A percentile compares a stretch with the other conserved stretches of the same genome.
phyloP scores from a whole-genome alignment of 2,113 vertebrate genomes.

The Collichthys lucidus region DNA sequence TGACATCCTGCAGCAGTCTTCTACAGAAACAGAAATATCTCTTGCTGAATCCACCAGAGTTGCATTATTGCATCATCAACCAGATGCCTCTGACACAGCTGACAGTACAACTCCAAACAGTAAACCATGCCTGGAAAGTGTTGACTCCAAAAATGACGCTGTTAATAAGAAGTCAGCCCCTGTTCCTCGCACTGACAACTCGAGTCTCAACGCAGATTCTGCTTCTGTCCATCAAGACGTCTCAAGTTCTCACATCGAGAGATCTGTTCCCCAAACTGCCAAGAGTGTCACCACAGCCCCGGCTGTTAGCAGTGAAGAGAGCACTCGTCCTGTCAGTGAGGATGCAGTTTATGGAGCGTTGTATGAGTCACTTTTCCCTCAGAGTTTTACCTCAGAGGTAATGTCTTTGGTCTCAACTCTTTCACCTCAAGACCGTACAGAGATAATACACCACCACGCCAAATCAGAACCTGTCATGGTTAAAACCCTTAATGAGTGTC shows the following conservation, averaged over 20 bases:
- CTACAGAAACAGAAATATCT: not conserved
- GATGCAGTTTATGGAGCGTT: conserved; percentile 32
- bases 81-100: not conserved
- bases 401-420: not conserved
- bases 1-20: not conserved
- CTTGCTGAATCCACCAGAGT: not conserved
- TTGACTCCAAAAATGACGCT: not conserved
- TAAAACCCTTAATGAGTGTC: conserved; percentile 17
- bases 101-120: not conserved
- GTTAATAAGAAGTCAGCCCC: not conserved
- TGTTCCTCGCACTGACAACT: not conserved
- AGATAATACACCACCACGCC: not conserved
- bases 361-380: conserved; percentile 62
- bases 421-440: not conserved
- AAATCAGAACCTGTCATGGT: conserved; percentile 10
- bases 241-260: not conserved
- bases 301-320: not conserved
- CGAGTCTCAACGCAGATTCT: not conserved
- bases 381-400: conserved; percentile 41
- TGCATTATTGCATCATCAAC: conserved; percentile 7
- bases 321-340: not conserved
- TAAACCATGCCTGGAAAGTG: not conserved
- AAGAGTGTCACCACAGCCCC: not conserved
- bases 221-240: not conserved
- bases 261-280: not conserved